Base-by-base conservation (phyloP, 2,888 invertebrate genomes). In the Steinernema carpocapsae region DNA sequence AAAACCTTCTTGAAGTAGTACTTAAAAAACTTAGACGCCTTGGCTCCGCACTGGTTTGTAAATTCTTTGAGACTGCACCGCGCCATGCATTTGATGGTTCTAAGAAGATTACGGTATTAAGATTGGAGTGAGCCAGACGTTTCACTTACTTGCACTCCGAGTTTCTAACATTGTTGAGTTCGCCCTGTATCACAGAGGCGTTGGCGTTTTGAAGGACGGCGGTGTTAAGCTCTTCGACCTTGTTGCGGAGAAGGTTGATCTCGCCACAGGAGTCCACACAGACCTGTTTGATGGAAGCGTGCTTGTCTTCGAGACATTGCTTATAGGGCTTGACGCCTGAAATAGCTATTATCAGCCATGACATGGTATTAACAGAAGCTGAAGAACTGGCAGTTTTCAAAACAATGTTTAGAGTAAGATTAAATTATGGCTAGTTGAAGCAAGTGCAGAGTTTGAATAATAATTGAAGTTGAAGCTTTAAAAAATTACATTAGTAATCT, bases 241-340 rank as follows among this genome's bases (percentile, higher is more conserved):
- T 64, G 64, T 29, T 64, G 32, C 64, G 64, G 32, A 64, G 64
- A 26, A 64, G 10, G 10, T 19, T 29, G 29, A 64, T 19, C 29
- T 64, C 64, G 64, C 64, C 64, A 32, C 64, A 64, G 7, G 64
- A 64, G 37, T 64, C 64, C 3, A 64, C 64, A 32, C 64, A 64
- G 12, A 29, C 37, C n/a, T 64, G 12, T 29, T 64, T 64, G 29
- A 32, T 64, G 7, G 29, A 32, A 17, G 24, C 64, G 32, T 37
- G 29, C 29, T 64, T 64, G 6, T 22, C 64, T 64, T 64, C 64
- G 64, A 64, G 29, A 32, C 64, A 64, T 22, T 22, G 17, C 19
- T 64, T 64, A 32, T 32, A 32, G 17, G 64, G 64, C 37, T 64
- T 64, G 1, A 19, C 64, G 4, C 29, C 64, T 64, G 56, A 26